Evolutionary conservation across 2,113 vertebrate genomes (phyloP).

Genomic region (Trichomycterus rosablanca): DNA sequence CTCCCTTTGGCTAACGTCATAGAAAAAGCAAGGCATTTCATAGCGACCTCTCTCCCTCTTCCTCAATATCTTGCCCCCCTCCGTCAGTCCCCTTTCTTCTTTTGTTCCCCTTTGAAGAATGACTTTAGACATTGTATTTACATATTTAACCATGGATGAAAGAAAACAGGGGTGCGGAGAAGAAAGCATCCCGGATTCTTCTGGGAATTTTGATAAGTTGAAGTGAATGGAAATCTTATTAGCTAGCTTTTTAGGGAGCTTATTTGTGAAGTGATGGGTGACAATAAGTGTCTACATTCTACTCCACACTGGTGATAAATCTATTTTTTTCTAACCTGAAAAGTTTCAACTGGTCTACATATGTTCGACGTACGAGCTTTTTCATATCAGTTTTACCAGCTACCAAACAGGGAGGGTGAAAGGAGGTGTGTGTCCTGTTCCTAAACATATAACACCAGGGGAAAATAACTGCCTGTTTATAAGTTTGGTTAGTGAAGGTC

Average conservation of each 20-base stretch:
- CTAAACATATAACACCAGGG: too few species aligned
- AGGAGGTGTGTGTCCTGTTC: too few species aligned
- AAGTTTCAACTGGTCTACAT: too few species aligned
- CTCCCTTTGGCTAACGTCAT: conserved; percentile 98
- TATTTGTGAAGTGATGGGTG: conserved; percentile 41
- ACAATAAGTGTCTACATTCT: conserved; percentile 1
- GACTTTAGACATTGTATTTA: conserved; percentile 99
- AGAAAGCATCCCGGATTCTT: conserved; percentile 78
- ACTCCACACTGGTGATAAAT: too few species aligned
- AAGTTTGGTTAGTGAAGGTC: too few species aligned
- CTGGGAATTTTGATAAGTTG: conserved; percentile 89
- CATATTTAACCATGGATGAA: conserved; percentile 99
- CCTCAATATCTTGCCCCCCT: conserved; percentile 77
- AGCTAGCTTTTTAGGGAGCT: conserved; percentile 70
- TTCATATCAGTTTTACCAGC: too few species aligned
- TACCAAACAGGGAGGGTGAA: too few species aligned
- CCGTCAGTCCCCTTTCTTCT: conserved; percentile 86
- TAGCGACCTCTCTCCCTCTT: conserved; percentile 79
- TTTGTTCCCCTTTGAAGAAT: conserved; percentile 99
- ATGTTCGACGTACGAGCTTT: too few species aligned
- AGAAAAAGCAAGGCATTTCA: conserved; percentile 99
- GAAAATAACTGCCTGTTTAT: too few species aligned
- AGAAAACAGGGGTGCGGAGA: conserved; percentile 72
- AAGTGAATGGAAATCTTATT: conserved; percentile 86
- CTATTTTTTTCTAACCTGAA: too few species aligned